Evolutionary conservation across 2,797 vertebrate genomes (phyloP).

Genomic region (Paedocypris micromegethes): DNA sequence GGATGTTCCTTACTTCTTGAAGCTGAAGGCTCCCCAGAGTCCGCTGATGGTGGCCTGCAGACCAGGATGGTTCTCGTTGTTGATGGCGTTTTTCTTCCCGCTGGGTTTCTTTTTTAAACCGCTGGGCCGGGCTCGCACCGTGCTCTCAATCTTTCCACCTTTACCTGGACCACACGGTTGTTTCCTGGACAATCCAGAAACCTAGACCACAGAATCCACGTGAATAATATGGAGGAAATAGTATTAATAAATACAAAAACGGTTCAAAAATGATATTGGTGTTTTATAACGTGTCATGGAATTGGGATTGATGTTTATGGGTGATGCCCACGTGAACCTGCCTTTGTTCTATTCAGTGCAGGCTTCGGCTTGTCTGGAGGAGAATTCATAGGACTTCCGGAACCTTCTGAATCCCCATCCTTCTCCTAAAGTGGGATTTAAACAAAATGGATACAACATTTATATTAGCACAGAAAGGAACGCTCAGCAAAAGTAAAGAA

Average conservation of each 20-base stretch:
- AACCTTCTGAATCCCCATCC: constrained; percentile 39
- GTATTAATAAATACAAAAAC: neutral
- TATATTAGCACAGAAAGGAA: neutral
- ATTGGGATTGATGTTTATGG: constrained; percentile 10
- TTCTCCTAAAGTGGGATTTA: constrained; percentile 47
- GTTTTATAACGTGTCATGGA: neutral
- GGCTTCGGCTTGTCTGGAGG: constrained; percentile 36
- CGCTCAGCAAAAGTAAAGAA: neutral
- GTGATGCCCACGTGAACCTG: constrained; percentile 35
- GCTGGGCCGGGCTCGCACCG: constrained; percentile 77
- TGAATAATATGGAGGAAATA: constrained; percentile 2
- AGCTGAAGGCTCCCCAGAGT: constrained; percentile 87
- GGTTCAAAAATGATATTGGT: too few relatives aligned
- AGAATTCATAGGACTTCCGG: constrained; percentile 29
- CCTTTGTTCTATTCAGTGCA: constrained; percentile 52
- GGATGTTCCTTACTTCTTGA: constrained; percentile 72
- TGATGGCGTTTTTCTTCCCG: constrained; percentile 55
- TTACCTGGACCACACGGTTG: constrained; percentile 49
- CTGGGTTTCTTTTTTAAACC: constrained; percentile 76
- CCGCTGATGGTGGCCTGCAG: constrained; percentile 81
- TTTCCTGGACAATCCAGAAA: constrained; percentile 71
- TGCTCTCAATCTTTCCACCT: constrained; percentile 57
- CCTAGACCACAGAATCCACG: constrained; percentile 56
- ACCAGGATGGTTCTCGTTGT: constrained; percentile 77
- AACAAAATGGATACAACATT: constrained; percentile 19